Evolutionary conservation across 2,797 vertebrate species (phyloP), one percentile per base, ranked within the genome.

Genomic region (Capromys pilorides): DNA sequence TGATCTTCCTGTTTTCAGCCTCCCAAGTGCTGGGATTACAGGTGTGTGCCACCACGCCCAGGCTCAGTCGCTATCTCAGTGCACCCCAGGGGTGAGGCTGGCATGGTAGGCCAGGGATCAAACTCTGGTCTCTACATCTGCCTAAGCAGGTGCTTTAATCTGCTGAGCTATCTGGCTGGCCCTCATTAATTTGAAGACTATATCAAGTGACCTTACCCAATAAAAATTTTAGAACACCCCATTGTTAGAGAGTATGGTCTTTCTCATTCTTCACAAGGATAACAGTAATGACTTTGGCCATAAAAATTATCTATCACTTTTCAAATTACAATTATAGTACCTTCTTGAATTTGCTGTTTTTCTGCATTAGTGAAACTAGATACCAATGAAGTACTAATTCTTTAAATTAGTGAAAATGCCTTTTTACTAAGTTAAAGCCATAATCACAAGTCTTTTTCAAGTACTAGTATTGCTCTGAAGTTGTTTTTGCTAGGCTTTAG

Each of bases 391-490:
- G 83, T 24, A 54, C 28, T 89, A 71, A 36, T 85, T 94, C 61
- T 93, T 54, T 87, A 91, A 90, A 49, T 92, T 81, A 79, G 87
- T 57, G 78, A 82, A 62, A 94, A 39, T 85, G 75, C n/a, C 69
- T 90, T 80, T 80, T 45, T 82, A 41, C 39, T 93, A 85, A 51
- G 78, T 83, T 66, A 39, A 66, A 21, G 62, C 41, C 73, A 66
- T 84, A 83, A 77, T 45, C 16, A 31, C 41, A 64, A 16, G 79
- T 69, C 5, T 86, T 95, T 91, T 69, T 41, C 59, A 94, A 91
- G 31, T 36, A 64, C 33, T n/a, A 85, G 61, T 92, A 54, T 69
- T 61, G 94, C 64, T 86, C 78, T 81, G 33, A 83, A 51, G 61
- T 86, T 87, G 66, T 89, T 95, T 90, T 88, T n/a, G 22, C 51